Evolutionary conservation across 2,113 vertebrate genomes (phyloP), one percentile per base, ranked within the genome.

Genomic region (Panthera tigris): DNA sequence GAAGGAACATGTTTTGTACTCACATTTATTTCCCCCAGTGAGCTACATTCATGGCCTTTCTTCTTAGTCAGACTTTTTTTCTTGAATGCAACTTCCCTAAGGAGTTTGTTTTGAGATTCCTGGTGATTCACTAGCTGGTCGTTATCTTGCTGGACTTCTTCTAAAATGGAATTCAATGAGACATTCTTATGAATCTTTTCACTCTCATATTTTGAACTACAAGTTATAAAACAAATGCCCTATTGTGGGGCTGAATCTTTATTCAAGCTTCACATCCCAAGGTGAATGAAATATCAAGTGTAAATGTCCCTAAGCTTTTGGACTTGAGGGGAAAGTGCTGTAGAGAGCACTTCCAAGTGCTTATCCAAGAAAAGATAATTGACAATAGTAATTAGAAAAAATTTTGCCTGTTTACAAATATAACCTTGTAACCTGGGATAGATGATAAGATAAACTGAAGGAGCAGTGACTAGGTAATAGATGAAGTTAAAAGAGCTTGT

Each of bases 141-240:
- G 76, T 92, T 90, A 97, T 78, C 88, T 94, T 95, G 86, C 4
- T 95, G 92, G 31, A 81, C 85, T 92, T 93, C 68, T 33, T 97
- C 98, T 97, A 97, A 96, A 97, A 96, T 29, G 48, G n/a, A 97
- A 98, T 97, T 96, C 41, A 97, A 91, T 78, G 27, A 96, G 66
- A 95, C 5, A 93, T 50, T 93, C 66, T 93, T 78, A 1, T 95
- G n/a, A 95, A 89, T 88, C 73, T 94, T 96, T 94, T 3, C 1
- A 80, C 11, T 87, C 4, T 87, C 33, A 48, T 57, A 81, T 41
- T 92, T 76, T 57, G 39, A 10, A 85, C 66, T 87, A 88, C 39
- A 78, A 61, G 16, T 94, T 74, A 68, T 63, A 98, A 95, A 76
- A 94, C 83, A 97, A 95, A 97, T 93, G 6, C n/a, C 33, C 12